Conservation (phyloP, 2,113 vertebrate species). For the Excalfactoria chinensis region DNA sequence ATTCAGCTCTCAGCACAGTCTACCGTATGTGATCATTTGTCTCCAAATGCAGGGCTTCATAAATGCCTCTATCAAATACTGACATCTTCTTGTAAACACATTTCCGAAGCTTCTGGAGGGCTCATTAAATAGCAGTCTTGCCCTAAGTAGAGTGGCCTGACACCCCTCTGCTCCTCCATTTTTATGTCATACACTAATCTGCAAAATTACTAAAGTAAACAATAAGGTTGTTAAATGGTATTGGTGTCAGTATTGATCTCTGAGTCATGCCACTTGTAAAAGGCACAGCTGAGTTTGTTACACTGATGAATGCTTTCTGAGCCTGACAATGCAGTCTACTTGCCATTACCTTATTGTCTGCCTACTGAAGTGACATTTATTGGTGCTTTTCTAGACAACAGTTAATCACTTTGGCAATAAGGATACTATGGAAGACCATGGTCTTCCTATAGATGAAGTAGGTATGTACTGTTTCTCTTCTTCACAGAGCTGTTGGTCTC, state of each 20-base stretch:
- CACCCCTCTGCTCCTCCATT: not conserved
- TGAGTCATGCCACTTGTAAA: not conserved
- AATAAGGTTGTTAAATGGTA: not conserved
- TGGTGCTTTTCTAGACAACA: not conserved
- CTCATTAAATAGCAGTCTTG: not conserved
- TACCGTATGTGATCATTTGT: not conserved
- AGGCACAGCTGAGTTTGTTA: not conserved
- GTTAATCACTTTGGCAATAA: not conserved
- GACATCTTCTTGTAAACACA: not conserved
- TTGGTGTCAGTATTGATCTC: not conserved
- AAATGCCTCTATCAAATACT: not conserved
- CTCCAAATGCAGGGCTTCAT: not conserved
- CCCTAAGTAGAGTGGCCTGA: not conserved
- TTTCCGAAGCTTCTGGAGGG: not conserved
- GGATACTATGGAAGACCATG: not conserved
- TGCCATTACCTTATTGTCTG: not conserved
- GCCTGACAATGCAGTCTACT: not conserved
- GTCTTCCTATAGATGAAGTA: not conserved
- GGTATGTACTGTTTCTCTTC: not conserved
- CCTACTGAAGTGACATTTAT: not conserved
- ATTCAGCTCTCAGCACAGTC: not conserved
- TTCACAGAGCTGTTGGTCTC: not conserved
- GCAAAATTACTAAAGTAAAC: not conserved
- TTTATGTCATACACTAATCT: rapidly evolving
- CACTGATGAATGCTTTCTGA: not conserved